These are phyloP conservation scores for Spicauda simplicius DNA, from an alignment of 2,888 invertebrate species.

Conservation along the genomic window DNA sequence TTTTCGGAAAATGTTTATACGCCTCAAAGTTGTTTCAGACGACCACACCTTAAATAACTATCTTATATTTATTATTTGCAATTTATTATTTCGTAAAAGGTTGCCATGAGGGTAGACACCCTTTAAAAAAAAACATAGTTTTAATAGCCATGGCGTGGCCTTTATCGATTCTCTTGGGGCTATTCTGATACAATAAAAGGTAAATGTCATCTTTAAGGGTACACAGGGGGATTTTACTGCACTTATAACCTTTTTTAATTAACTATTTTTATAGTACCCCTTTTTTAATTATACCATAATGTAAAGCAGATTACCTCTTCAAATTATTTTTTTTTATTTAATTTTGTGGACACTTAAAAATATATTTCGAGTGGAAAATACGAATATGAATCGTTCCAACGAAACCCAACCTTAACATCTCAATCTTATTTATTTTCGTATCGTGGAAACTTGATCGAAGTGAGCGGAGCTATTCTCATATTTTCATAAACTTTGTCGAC, in stretches of 20 bases:
- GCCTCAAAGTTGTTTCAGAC: not conserved
- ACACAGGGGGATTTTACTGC: not conserved
- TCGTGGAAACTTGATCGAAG: conserved; percentile 40
- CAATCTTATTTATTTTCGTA: conserved; percentile 32
- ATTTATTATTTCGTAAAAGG: not conserved
- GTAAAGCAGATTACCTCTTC: no score
- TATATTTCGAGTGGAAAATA: not conserved
- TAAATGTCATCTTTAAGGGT: conserved; percentile 10
- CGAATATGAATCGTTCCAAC: not conserved
- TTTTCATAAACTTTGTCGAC: conserved; percentile 20
- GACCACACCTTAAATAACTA: not conserved
- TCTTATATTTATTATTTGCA: not conserved
- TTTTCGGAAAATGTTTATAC: not conserved
- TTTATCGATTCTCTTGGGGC: conserved; percentile 1
- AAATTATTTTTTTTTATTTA: no score
- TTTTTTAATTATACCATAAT: no score
- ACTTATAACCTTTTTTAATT: no score
- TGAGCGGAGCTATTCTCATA: conserved; percentile 37
- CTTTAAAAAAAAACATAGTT: conserved; percentile 20
- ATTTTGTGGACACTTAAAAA: no score
- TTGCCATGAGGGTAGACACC: conserved; percentile 28
- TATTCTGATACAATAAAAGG: conserved; percentile 11
- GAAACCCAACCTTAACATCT: conserved; percentile 36
- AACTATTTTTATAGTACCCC: no score
- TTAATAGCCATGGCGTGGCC: conserved; percentile 21